Conservation (phyloP, 2,113 vertebrate genomes). For the Chaetodon auriga region DNA sequence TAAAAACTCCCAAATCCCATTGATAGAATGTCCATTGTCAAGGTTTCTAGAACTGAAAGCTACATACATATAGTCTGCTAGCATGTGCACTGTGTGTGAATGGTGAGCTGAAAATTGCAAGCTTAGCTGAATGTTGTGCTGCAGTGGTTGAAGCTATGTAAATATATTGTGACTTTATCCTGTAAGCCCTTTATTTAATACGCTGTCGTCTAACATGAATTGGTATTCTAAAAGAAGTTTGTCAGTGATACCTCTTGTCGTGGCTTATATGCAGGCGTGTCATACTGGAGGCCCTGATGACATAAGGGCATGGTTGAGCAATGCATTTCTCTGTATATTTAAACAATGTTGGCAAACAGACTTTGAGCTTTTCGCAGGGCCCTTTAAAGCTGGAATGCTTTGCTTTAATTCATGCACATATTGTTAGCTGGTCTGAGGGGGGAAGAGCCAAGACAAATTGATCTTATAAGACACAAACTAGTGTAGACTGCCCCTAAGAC, state of each 20-base stretch:
- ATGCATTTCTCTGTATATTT: neutral
- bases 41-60: constrained; percentile 33
- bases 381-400: constrained; percentile 43
- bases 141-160: neutral
- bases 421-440: constrained; percentile 62
- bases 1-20: constrained; percentile 68
- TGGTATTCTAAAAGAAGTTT: neutral
- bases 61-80: constrained; percentile 10
- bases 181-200: constrained; percentile 1
- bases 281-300: neutral
- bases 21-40: constrained; percentile 42
- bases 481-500: constrained; percentile 72
- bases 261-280: neutral
- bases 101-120: constrained; percentile 7
- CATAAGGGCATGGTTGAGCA: constrained; percentile 13
- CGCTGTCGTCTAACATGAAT: neutral
- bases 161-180: neutral
- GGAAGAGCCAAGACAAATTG: constrained; percentile 73
- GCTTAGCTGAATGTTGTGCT: constrained; percentile 3
- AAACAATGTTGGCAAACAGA: neutral
- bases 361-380: constrained; percentile 37
- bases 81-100: neutral
- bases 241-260: neutral
- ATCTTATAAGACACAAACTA: constrained; percentile 75
- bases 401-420: constrained; percentile 66